Percentiles rank a stretch among this genome's conserved stretches.
Evolutionary conservation across 2,888 invertebrate genomes (phyloP).

Genomic region (Linnaemya tessellans): DNA sequence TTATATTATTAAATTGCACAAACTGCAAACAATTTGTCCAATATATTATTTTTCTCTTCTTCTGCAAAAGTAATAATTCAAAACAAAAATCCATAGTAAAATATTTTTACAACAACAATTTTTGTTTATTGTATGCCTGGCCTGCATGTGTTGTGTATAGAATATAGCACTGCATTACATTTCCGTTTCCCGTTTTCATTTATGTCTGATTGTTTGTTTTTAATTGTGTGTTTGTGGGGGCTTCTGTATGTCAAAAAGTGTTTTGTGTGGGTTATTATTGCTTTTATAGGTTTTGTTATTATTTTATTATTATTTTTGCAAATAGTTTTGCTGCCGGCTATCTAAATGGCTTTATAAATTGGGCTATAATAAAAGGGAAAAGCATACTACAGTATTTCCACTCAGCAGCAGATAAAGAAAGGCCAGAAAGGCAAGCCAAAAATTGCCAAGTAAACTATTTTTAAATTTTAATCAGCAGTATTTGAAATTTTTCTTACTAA

Average conservation of each 20-base stretch:
- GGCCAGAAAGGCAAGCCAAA: not conserved
- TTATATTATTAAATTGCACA: slow-evolving; percentile 67
- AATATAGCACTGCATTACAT: slow-evolving; percentile 39
- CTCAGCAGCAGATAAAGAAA: not conserved
- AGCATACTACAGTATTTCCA: not conserved
- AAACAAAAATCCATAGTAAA: not conserved
- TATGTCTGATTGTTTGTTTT: not conserved
- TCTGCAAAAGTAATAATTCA: slow-evolving; percentile 38
- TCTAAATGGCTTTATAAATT: slow-evolving; percentile 27
- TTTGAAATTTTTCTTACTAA: too few species aligned
- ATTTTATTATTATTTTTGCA: slow-evolving; percentile 40
- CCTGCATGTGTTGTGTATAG: not conserved
- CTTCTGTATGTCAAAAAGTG: not conserved
- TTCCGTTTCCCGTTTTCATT: slow-evolving; percentile 58
- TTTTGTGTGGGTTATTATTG: slow-evolving; percentile 35
- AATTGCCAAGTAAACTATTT: not conserved
- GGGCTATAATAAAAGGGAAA: not conserved
- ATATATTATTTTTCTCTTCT: slow-evolving; percentile 44
- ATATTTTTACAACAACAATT: slow-evolving; percentile 9
- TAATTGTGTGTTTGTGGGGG: slow-evolving; percentile 26
- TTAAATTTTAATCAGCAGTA: too few species aligned
- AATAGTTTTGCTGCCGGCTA: slow-evolving; percentile 35
- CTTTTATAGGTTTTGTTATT: slow-evolving; percentile 32
- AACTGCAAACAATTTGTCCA: slow-evolving; percentile 58
- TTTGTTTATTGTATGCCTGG: slow-evolving; percentile 11